Conservation (phyloP, 2,797 vertebrate genomes). For the Thunnus albacares region DNA sequence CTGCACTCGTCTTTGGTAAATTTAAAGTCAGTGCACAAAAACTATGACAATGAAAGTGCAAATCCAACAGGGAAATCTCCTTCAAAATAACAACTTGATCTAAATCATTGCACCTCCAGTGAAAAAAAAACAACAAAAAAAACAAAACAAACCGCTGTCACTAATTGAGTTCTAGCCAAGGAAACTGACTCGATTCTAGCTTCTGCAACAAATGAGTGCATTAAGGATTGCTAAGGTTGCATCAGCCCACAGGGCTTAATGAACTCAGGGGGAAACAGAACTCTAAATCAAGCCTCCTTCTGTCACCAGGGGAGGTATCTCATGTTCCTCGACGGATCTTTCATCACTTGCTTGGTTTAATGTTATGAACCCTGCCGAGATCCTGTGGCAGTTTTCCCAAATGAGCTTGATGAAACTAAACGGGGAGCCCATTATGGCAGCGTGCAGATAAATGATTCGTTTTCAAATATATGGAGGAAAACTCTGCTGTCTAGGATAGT, state of each 20-base stretch:
- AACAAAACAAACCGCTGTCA: slow-evolving; percentile 29
- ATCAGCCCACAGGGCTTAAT: slow-evolving; percentile 73
- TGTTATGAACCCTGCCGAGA: slow-evolving; percentile 70
- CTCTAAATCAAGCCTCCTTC: slow-evolving; percentile 71
- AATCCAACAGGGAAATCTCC: slow-evolving; percentile 26
- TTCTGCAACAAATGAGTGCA: slow-evolving; percentile 48
- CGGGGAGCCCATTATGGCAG: slow-evolving; percentile 64
- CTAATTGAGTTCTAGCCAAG: slow-evolving; percentile 32
- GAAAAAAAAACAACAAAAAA: not conserved
- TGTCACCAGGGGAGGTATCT: slow-evolving; percentile 65
- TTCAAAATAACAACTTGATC: slow-evolving; percentile 42
- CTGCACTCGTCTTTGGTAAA: not conserved
- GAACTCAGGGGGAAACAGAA: slow-evolving; percentile 67
- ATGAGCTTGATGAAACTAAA: slow-evolving; percentile 75
- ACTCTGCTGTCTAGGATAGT: slow-evolving; percentile 24
- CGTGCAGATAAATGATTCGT: slow-evolving; percentile 49
- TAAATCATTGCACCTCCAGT: slow-evolving; percentile 32
- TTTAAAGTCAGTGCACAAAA: not conserved
- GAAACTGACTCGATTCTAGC: slow-evolving; percentile 13
- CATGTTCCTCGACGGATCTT: slow-evolving; percentile 61
- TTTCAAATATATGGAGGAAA: slow-evolving; percentile 41
- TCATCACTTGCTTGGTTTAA: slow-evolving; percentile 75
- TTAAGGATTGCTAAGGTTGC: slow-evolving; percentile 77
- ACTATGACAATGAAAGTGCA: slow-evolving; percentile 13
- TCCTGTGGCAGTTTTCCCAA: slow-evolving; percentile 70